These are phyloP conservation scores for Lysandra bellargus DNA, from an alignment of 2,888 invertebrate genomes.

Conservation along the genomic window DNA sequence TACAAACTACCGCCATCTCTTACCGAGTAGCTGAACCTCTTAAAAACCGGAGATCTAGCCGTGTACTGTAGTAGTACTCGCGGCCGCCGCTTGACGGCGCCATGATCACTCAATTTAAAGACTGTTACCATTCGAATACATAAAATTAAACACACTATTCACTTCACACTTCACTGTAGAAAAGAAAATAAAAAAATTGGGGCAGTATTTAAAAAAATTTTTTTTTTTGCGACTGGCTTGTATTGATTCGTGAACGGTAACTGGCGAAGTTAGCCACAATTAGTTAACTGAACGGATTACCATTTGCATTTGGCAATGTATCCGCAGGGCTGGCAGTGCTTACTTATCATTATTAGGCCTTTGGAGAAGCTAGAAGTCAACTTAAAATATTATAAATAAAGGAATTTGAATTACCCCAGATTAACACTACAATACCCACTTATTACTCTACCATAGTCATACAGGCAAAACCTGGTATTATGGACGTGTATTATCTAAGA, in stretches of 20 bases:
- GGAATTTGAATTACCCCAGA: neutral
- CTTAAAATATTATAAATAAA: neutral
- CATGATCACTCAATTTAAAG: constrained; percentile 81
- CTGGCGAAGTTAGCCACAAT: constrained; percentile 71
- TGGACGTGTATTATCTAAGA: too few species aligned
- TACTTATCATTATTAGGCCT: neutral
- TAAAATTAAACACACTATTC: constrained; percentile 49
- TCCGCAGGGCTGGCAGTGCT: constrained; percentile 47
- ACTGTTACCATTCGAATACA: constrained; percentile 84
- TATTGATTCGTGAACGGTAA: constrained; percentile 58
- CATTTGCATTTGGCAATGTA: constrained; percentile 75
- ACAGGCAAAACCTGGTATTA: too few species aligned
- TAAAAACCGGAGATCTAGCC: constrained; percentile 56
- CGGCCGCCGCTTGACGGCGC: constrained; percentile 80
- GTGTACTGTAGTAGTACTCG: constrained; percentile 72
- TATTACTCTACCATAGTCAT: too few species aligned
- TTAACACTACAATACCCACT: too few species aligned
- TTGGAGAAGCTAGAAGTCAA: neutral
- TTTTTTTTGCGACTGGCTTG: constrained; percentile 47
- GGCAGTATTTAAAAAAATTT: neutral
- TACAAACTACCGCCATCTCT: constrained; percentile 63
- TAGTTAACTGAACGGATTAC: constrained; percentile 69
- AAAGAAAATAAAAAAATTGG: neutral
- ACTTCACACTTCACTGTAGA: constrained; percentile 26
- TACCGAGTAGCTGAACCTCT: constrained; percentile 70